Evolutionary conservation across 1,140 invertebrate genomes (phyloP).

Genomic region (Chrysoperla carnea): DNA sequence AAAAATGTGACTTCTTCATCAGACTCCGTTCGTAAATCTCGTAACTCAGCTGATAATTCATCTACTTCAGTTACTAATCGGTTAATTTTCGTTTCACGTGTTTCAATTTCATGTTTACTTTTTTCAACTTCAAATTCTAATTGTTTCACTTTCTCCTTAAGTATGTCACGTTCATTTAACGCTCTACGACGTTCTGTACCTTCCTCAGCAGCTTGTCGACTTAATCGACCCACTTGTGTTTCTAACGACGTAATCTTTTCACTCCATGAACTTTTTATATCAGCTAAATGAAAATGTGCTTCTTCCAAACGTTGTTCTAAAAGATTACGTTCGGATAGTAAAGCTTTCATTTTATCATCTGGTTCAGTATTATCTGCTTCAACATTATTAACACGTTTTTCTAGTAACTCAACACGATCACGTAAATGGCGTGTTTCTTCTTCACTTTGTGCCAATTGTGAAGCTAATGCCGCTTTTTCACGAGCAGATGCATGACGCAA

Average conservation of each 20-base stretch:
- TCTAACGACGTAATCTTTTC: slow-evolving; percentile 71
- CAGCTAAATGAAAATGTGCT: slow-evolving; percentile 62
- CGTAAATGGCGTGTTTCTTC: slow-evolving; percentile 41
- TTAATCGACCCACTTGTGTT: slow-evolving; percentile 61
- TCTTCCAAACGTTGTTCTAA: slow-evolving; percentile 64
- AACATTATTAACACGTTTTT: slow-evolving; percentile 29
- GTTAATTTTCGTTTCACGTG: slow-evolving; percentile 45
- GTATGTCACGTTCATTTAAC: slow-evolving; percentile 44
- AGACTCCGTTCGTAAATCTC: slow-evolving; percentile 34
- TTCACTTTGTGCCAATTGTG: slow-evolving; percentile 37
- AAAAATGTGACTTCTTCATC: slow-evolving; percentile 44
- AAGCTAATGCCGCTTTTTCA: slow-evolving; percentile 35
- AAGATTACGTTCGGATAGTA: slow-evolving; percentile 38
- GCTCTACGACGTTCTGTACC: slow-evolving; percentile 56
- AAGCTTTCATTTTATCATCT: slow-evolving; percentile 34
- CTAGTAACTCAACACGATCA: slow-evolving; percentile 44
- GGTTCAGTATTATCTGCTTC: slow-evolving; percentile 28
- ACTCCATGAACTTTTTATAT: slow-evolving; percentile 81
- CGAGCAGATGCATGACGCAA: slow-evolving; percentile 40
- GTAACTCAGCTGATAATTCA: slow-evolving; percentile 38
- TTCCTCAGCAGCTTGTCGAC: slow-evolving; percentile 63
- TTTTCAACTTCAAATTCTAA: slow-evolving; percentile 51
- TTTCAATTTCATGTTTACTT: slow-evolving; percentile 43
- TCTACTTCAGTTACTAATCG: slow-evolving; percentile 42
- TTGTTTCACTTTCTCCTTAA: slow-evolving; percentile 42